Conservation (phyloP, 2,113 vertebrate genomes). For the Heterochromis multidens region DNA sequence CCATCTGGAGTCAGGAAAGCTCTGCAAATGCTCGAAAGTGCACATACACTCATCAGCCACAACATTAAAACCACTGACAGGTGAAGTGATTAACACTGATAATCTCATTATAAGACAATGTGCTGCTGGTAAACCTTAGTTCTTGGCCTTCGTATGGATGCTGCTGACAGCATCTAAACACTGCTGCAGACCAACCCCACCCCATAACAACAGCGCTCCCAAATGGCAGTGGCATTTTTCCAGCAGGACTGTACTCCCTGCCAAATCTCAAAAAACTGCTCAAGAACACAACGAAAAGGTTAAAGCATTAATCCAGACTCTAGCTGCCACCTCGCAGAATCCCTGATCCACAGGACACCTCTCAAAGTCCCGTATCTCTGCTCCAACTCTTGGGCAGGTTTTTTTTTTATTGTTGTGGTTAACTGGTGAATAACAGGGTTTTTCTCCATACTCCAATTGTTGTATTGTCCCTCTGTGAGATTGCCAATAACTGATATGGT, state of each 20-base stretch:
- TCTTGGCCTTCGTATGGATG: accelerated
- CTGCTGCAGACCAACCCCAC: not conserved
- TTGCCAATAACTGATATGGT: not conserved
- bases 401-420: not conserved
- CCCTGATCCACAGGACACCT: not conserved
- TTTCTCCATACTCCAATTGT: not conserved
- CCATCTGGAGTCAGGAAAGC: not conserved
- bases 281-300: not conserved
- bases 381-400: not conserved
- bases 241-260: not conserved
- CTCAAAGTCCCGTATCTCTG: not conserved
- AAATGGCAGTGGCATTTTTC: too few species aligned
- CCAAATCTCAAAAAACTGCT: not conserved
- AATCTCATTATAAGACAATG: not conserved
- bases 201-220: not conserved
- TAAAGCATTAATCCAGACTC: not conserved
- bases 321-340: not conserved
- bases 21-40: not conserved
- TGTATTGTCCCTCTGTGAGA: not conserved
- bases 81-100: not conserved
- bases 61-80: not conserved
- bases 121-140: not conserved
- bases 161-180: not conserved
- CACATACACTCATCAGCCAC: not conserved
- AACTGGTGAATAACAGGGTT: too few species aligned